Percentiles rank a stretch among this genome's conserved stretches.
phyloP scores from a whole-genome alignment of 2,113 vertebrate genomes.

The Phrynosoma platyrhinos region DNA sequence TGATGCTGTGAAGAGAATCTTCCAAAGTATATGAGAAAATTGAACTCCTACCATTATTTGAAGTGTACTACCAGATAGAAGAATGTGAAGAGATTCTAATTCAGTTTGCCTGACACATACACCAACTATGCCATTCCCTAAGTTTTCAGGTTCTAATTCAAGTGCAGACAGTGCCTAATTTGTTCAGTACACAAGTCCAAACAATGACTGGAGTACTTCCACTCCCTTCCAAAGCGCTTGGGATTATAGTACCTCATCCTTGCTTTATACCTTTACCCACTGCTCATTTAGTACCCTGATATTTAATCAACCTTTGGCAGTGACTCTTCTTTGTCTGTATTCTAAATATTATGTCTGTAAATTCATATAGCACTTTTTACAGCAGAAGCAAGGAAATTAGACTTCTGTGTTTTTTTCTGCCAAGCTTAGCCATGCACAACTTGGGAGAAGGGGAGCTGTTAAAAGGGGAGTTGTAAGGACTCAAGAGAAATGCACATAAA shows the following conservation, averaged over 20 bases:
- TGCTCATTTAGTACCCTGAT: not conserved
- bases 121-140: not conserved
- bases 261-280: too few relatives aligned
- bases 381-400: not conserved
- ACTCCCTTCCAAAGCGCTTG: not conserved
- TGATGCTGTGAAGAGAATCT: not conserved
- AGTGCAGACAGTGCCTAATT: not conserved
- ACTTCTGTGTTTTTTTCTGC: not conserved
- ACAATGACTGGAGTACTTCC: not conserved
- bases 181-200: not conserved
- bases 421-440: not conserved
- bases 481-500: too few relatives aligned
- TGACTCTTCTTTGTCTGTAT: not conserved
- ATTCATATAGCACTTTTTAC: not conserved
- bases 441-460: too few relatives aligned
- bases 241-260: not conserved
- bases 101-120: not conserved
- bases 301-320: not conserved
- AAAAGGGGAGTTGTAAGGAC: not conserved
- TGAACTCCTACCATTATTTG: not conserved
- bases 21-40: not conserved
- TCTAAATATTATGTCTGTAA: not conserved
- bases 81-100: not conserved
- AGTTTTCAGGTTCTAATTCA: not conserved
- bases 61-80: not conserved